Base-by-base conservation (phyloP, 2,888 invertebrate species). In the Piscicola geometra region DNA sequence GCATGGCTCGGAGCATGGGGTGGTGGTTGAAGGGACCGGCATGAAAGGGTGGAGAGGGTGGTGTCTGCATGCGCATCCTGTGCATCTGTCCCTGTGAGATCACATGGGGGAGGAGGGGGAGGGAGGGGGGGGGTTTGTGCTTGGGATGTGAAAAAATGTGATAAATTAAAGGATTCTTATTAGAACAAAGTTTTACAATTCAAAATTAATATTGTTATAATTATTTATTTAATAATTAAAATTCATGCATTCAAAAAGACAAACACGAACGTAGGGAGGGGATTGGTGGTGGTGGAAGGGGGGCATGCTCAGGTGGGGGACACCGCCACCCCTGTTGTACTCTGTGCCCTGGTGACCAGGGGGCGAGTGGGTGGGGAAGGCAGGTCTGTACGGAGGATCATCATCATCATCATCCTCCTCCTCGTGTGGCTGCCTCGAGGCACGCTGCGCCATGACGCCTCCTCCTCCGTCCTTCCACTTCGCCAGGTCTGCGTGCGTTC, bases 381-480 rank as follows among this genome's bases (percentile, higher is more conserved):
- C 30, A 28, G 33, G 35, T 32, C 33, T 73, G 18, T 35, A 32
- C 2, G 73, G 64, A 50, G 73, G 73, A 15, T 52, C 75, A 50
- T 76, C 68, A 12, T 25, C 28, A n/a, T 21, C 12, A 28, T 82
- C 85, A 81, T 86, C 83, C 73, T 86, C 89, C 89, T 89, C 91
- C 86, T 91, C 90, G 92, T 92, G 92, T 84, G 91, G 92, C 88
- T 92, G 93, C 89, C 25, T 25, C 3, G 3, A 5, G 21, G 9
- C 50, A 9, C 50, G 73, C 60, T 75, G 74, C n/a, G n/a, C 28
- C 15, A 21, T 25, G 21, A 82, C 85, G 81, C 85, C 83, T 75
- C 86, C 89, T 83, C 92, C 93, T 88, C 92, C 92, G 89, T 89
- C 91, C 86, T 91, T 90, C 92, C 92, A 93, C 84, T 91, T 92